A percentile compares a stretch with the other conserved stretches of the same genome.
Conservation (phyloP, 2,797 vertebrate genomes). For the Micromesistius poutassou region DNA sequence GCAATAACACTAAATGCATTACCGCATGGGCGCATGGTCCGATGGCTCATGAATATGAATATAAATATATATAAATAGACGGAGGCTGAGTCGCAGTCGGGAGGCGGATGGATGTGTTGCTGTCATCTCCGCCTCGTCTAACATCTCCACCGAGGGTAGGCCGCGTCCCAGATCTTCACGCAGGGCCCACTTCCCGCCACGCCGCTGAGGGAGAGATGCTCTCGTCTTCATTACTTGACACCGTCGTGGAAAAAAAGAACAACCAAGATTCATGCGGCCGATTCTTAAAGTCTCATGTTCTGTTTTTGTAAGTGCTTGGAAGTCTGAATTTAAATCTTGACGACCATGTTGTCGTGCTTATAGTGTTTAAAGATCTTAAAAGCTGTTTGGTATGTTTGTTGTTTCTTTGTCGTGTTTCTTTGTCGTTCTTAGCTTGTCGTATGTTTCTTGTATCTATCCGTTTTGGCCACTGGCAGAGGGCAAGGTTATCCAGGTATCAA, state of each 20-base stretch:
- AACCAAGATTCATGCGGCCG: neutral
- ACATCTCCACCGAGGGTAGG: constrained; percentile 68
- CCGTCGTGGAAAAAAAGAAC: neutral
- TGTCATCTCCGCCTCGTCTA: constrained; percentile 70
- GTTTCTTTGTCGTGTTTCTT: neutral
- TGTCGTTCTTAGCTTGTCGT: neutral
- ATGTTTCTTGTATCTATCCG: neutral
- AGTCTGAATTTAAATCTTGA: neutral
- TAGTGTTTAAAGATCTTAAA: neutral
- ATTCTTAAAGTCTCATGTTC: constrained; percentile 26
- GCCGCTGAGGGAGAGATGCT: constrained; percentile 14
- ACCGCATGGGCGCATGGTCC: constrained; percentile 62
- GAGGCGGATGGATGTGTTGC: constrained; percentile 71
- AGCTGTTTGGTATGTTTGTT: neutral
- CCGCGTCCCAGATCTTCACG: constrained; percentile 48
- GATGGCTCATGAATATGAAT: constrained; percentile 79
- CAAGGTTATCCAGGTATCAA: neutral
- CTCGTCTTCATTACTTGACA: constrained; percentile 14
- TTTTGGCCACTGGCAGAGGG: neutral
- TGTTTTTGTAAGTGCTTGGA: neutral
- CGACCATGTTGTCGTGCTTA: neutral
- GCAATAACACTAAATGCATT: constrained; percentile 78
- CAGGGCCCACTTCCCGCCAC: constrained; percentile 39
- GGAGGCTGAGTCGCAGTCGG: constrained; percentile 68
- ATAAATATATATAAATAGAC: constrained; percentile 77